Evolutionary conservation across 1,140 invertebrate species (phyloP).

Genomic region (Eciton burchellii): DNA sequence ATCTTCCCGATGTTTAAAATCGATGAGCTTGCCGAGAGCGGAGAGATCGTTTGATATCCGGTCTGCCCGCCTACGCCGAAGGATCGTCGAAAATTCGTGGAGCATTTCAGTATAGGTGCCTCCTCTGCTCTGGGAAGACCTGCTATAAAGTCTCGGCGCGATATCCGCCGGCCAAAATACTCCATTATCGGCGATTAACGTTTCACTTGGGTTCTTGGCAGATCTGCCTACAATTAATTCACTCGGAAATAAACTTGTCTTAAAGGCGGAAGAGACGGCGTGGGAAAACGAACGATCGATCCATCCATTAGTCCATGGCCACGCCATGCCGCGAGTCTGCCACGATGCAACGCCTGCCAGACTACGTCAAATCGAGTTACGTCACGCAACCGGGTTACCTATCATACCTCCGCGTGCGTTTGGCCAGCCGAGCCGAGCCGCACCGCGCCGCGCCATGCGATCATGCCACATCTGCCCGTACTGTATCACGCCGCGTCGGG

Average conservation of each 20-base stretch:
- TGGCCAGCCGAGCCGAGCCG: too few relatives aligned
- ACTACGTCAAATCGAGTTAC: too few relatives aligned
- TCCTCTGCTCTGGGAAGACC: background rate
- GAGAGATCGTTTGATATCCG: constrained; percentile 63
- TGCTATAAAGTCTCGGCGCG: constrained; percentile 2
- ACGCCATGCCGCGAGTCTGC: too few relatives aligned
- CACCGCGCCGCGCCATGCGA: too few relatives aligned
- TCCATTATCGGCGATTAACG: constrained; percentile 51
- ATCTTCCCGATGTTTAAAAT: constrained; percentile 60
- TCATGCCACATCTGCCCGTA: too few relatives aligned
- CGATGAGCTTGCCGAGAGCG: constrained; percentile 57
- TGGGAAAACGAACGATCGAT: too few relatives aligned
- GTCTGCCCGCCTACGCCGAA: constrained; percentile 41
- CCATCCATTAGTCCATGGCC: too few relatives aligned
- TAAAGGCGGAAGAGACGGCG: constrained; percentile 1
- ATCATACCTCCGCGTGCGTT: too few relatives aligned
- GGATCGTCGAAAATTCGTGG: constrained; percentile 39
- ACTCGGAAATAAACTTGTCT: constrained; percentile 1
- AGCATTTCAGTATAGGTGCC: background rate
- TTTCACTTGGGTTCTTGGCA: background rate
- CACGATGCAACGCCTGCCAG: too few relatives aligned
- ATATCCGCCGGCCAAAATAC: constrained; percentile 9
- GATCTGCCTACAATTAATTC: background rate
- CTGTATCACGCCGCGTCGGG: too few relatives aligned
- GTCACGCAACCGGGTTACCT: too few relatives aligned